Conservation (phyloP, 2,888 invertebrate species). For the Cephus rjabovi region DNA sequence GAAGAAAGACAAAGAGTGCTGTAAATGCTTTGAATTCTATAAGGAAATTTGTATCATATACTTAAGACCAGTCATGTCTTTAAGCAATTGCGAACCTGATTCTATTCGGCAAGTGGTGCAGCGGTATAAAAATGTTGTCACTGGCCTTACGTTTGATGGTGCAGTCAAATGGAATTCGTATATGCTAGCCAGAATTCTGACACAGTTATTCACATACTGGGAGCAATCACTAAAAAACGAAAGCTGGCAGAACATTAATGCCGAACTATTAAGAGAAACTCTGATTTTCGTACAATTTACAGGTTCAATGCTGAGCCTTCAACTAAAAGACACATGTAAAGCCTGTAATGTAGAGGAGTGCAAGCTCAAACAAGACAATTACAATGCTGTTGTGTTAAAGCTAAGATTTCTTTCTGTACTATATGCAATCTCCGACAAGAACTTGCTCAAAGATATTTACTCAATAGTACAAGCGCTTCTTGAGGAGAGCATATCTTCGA, state of each 20-base stretch:
- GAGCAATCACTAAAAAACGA: conserved; percentile 28
- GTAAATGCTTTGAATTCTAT: conserved; percentile 31
- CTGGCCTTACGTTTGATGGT: background rate
- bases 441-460: conserved; percentile 29
- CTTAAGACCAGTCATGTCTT: conserved; percentile 26
- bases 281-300: conserved; percentile 32
- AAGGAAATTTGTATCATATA: conserved; percentile 31
- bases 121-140: background rate
- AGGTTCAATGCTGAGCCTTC: conserved; percentile 24
- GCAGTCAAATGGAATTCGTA: conserved; percentile 27
- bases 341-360: conserved; percentile 34
- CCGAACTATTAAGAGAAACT: conserved; percentile 26
- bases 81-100: background rate
- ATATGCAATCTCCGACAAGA: conserved; percentile 24
- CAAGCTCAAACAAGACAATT: conserved; percentile 36
- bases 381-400: conserved; percentile 32
- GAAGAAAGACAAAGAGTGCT: conserved; percentile 33
- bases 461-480: conserved; percentile 25
- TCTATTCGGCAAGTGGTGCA: background rate
- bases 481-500: conserved; percentile 28
- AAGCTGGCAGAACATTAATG: conserved; percentile 22
- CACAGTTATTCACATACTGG: conserved; percentile 40
- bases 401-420: conserved; percentile 30
- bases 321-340: conserved; percentile 31
- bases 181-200: conserved; percentile 31